Conservation (phyloP, 2,797 vertebrate species). For the Enteromius afrohamiltoni region DNA sequence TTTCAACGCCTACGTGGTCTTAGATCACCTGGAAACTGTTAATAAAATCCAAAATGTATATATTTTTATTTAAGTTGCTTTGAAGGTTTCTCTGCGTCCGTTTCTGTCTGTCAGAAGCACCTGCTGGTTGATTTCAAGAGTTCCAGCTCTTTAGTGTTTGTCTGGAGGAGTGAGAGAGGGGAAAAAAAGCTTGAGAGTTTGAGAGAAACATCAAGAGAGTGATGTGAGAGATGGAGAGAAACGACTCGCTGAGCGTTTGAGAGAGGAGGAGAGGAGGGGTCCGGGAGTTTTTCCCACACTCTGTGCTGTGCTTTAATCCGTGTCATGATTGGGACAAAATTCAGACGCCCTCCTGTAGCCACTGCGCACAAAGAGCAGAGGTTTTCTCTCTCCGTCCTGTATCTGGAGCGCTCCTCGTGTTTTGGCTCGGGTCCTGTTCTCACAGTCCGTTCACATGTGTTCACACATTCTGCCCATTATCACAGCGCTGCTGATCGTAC, state of each 20-base stretch:
- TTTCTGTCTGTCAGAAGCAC: slow-evolving; percentile 12
- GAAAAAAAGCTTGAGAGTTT: slow-evolving; percentile 41
- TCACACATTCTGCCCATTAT: slow-evolving; percentile 38
- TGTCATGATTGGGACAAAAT: slow-evolving; percentile 85
- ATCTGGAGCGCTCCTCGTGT: slow-evolving; percentile 6
- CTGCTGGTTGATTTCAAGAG: slow-evolving; percentile 11
- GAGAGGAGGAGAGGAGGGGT: slow-evolving; percentile 51
- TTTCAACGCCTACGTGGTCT: background rate
- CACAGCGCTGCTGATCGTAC: slow-evolving; percentile 2
- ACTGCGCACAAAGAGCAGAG: slow-evolving; percentile 29
- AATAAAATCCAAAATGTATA: background rate
- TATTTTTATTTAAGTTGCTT: background rate
- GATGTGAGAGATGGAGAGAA: slow-evolving; percentile 60
- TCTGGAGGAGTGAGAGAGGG: slow-evolving; percentile 15
- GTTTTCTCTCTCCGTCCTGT: background rate
- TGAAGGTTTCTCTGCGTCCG: background rate
- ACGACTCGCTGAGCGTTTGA: slow-evolving; percentile 53
- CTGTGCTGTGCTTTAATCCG: slow-evolving; percentile 77
- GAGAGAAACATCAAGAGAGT: slow-evolving; percentile 60
- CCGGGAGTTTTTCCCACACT: slow-evolving; percentile 80
- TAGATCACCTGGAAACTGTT: background rate
- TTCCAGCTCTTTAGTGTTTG: background rate
- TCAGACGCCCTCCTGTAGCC: slow-evolving; percentile 73
- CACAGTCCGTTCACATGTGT: slow-evolving; percentile 43
- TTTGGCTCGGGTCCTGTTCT: slow-evolving; percentile 30